Base-by-base conservation (phyloP, 2,888 invertebrate genomes). In the Nemapogon koenigi region DNA sequence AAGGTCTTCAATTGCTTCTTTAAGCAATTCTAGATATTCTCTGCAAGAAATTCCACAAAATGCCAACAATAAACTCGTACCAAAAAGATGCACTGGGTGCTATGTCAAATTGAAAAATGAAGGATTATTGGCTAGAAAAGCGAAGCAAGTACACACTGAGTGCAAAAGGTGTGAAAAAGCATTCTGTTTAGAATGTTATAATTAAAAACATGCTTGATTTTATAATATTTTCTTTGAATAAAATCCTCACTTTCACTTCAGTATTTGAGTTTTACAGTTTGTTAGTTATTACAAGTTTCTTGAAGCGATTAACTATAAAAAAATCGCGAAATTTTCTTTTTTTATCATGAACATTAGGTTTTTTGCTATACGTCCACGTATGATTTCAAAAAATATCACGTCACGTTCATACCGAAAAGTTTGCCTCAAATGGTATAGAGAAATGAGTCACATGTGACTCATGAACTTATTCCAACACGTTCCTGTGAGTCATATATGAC, bases 171-270 rank as follows among this genome's bases (percentile, higher is more conserved):
- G n/a, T n/a, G n/a, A n/a, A n/a, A n/a, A n/a, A n/a, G n/a, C n/a
- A n/a, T n/a, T n/a, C n/a, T n/a, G n/a, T n/a, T n/a, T 41, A 48
- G 46, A 22, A 43, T 45, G 42, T 35, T 47, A 36, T 22, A 46
- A 43, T 38, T 40, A 47, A 18, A 44, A 41, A 38, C 42, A 46
- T 32, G 17, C 11, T 29, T 29, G 14, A 29, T 13, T 29, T 10
- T 11, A 29, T 29, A 11, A 10, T 10, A 29, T 29, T 29, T 29
- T 29, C 14, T 11, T 29, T 10, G 10, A 16, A 32, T 32, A 16
- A 29, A 22, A 22, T 22, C 22, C 22, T 35, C 33, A 39, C 29
- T 27, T 28, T 25, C 14, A 19, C 10, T 11, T 7, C 13, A 4
- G 3, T 36, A 37, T 19, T 29, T 26, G 26, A 26, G 35, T 35